Conservation (phyloP, 1,140 invertebrate genomes). For the Grapholita molesta region DNA sequence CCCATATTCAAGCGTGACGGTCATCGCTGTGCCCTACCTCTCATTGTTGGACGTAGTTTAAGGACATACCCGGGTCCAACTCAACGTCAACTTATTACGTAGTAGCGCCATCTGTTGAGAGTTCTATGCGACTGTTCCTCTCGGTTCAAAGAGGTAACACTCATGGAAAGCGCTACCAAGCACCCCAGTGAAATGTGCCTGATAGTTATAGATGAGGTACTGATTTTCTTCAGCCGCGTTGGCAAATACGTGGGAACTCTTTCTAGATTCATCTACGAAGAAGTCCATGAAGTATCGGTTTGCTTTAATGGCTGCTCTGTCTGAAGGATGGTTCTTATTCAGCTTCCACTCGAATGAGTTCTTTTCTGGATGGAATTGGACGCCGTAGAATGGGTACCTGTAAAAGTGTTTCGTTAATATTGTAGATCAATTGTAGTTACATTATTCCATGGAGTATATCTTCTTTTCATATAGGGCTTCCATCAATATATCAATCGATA, state of each 20-base stretch:
- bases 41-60: too few relatives aligned
- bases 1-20: too few relatives aligned
- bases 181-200: slow-evolving; percentile 77
- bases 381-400: slow-evolving; percentile 89
- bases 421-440: background rate
- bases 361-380: slow-evolving; percentile 96
- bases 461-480: too few relatives aligned
- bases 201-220: slow-evolving; percentile 84
- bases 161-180: slow-evolving; percentile 78
- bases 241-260: slow-evolving; percentile 78
- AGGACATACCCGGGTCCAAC: too few relatives aligned
- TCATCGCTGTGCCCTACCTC: too few relatives aligned
- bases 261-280: slow-evolving; percentile 86
- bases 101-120: background rate
- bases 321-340: slow-evolving; percentile 82
- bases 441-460: too few relatives aligned
- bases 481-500: too few relatives aligned
- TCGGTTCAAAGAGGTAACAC: slow-evolving; percentile 79
- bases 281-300: slow-evolving; percentile 92
- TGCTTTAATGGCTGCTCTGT: slow-evolving; percentile 78
- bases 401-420: slow-evolving; percentile 19
- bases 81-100: too few relatives aligned
- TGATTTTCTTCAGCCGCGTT: slow-evolving; percentile 68
- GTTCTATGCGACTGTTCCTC: slow-evolving; percentile 29
- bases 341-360: slow-evolving; percentile 87